These are phyloP conservation scores for Spongia lamella DNA, from an alignment of 37 sponge, comb jelly and placozoan species.

Conservation along the genomic window DNA sequence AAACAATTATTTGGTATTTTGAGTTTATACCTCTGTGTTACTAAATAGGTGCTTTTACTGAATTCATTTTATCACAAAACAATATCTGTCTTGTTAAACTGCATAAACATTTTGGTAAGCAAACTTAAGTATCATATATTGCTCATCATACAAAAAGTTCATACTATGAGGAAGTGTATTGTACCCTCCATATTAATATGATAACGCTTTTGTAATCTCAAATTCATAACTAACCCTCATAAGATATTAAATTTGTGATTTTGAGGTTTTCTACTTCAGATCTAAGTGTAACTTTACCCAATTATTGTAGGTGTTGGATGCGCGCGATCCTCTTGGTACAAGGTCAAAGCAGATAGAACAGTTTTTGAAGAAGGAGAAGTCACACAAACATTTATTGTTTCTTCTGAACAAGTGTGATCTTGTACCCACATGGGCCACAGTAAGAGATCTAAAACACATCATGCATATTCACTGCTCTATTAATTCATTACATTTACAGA, in stretches of 20 bases:
- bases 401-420: constrained; percentile 99
- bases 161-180: not conserved
- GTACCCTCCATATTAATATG: not conserved
- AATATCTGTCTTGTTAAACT: too few relatives aligned
- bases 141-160: too few relatives aligned
- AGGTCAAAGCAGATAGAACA: constrained; percentile 87
- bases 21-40: too few relatives aligned
- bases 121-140: too few relatives aligned
- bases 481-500: constrained; percentile 43
- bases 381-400: constrained; percentile 94
- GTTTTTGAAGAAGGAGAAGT: constrained; percentile 85
- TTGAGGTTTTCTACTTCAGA: not conserved
- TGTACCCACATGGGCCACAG: constrained; percentile 97
- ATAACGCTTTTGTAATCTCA: not conserved
- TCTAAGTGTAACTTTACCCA: not conserved
- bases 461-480: too few relatives aligned
- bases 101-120: too few relatives aligned
- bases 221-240: not conserved
- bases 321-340: constrained; percentile 93
- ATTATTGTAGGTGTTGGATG: constrained; percentile 87
- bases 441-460: too few relatives aligned
- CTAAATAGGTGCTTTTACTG: too few relatives aligned
- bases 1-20: too few relatives aligned
- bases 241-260: not conserved
- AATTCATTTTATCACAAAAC: too few relatives aligned